These are phyloP conservation scores for Aproaerema taeniolella DNA, from an alignment of 2,888 invertebrate genomes.

Conservation along the genomic window DNA sequence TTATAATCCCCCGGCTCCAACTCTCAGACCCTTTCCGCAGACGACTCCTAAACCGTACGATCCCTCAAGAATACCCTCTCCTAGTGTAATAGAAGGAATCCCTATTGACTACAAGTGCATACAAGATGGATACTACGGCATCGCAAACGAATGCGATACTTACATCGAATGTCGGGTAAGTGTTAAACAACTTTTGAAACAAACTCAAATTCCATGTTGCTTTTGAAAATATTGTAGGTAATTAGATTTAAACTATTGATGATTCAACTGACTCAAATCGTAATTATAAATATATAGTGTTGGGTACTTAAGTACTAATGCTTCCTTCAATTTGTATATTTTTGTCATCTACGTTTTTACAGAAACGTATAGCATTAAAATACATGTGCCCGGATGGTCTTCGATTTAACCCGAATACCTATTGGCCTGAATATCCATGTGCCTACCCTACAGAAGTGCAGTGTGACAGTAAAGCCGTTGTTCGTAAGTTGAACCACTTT, in stretches of 20 bases:
- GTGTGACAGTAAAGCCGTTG: slow-evolving; percentile 77
- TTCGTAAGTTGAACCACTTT: slow-evolving; percentile 34
- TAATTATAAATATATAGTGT: too few species aligned
- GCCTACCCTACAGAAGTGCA: slow-evolving; percentile 86
- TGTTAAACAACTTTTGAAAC: slow-evolving; percentile 2
- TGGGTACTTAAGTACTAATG: too few species aligned
- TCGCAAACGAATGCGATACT: slow-evolving; percentile 80
- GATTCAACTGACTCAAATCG: too few species aligned
- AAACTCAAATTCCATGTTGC: too few species aligned
- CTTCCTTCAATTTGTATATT: too few species aligned
- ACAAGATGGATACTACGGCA: slow-evolving; percentile 43
- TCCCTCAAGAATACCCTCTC: not conserved
- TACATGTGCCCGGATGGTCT: slow-evolving; percentile 86
- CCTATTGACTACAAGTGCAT: slow-evolving; percentile 23
- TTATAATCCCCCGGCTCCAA: not conserved
- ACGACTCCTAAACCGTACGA: not conserved
- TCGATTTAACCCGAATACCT: slow-evolving; percentile 80
- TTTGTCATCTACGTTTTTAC: slow-evolving; percentile 13
- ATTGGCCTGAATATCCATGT: slow-evolving; percentile 81
- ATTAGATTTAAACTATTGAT: too few species aligned
- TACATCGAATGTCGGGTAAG: slow-evolving; percentile 79
- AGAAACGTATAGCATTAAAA: slow-evolving; percentile 78
- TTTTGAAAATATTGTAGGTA: too few species aligned
- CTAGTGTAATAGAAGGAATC: not conserved
- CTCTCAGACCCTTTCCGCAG: not conserved